phyloP scores from a whole-genome alignment of 2,113 vertebrate genomes.

The Acinonyx jubatus region DNA sequence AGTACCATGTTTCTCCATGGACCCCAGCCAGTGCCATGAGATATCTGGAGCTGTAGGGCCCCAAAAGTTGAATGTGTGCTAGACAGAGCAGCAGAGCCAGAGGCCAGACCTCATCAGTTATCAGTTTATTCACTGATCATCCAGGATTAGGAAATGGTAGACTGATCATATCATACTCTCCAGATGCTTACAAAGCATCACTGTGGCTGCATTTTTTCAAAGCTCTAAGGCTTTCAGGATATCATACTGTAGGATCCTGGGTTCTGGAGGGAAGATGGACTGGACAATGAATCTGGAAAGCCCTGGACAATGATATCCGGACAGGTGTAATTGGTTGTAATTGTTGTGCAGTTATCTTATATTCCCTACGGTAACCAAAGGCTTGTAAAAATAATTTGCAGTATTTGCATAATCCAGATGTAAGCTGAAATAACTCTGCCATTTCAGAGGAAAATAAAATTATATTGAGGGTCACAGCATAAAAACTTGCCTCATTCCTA shows the following conservation, averaged over 20 bases:
- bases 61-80: neutral
- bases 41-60: neutral
- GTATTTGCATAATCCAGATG: neutral
- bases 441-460: slow-evolving; percentile 30
- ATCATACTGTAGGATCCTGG: neutral
- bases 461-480: neutral
- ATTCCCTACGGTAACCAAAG: neutral
- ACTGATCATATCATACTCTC: neutral
- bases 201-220: neutral
- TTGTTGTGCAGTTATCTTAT: neutral
- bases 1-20: neutral
- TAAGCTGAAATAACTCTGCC: neutral
- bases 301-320: neutral
- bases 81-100: neutral
- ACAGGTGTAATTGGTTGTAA: neutral
- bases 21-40: neutral
- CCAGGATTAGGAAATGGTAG: neutral
- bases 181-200: neutral
- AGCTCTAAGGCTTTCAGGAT: neutral
- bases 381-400: neutral
- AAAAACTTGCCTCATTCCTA: neutral
- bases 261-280: neutral
- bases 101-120: neutral
- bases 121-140: neutral
- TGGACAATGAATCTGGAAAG: neutral